Percentiles rank a stretch among this genome's conserved stretches.
Evolutionary conservation across 2,888 invertebrate species (phyloP).

Genomic region (Catonia carolina): DNA sequence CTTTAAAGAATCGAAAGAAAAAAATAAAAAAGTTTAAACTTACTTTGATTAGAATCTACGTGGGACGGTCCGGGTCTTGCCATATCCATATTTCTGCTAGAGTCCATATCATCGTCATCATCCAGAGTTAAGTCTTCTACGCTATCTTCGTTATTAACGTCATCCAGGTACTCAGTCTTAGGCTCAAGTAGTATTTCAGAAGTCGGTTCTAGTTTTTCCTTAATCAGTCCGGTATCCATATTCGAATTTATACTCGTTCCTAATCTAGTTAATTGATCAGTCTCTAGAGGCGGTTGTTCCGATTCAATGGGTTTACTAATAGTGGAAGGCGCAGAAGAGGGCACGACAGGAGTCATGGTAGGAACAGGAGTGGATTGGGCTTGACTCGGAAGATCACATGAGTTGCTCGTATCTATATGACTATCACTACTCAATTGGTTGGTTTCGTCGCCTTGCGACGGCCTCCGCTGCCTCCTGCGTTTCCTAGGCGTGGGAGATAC

Average conservation of each 20-base stretch:
- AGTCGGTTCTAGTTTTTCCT: constrained; percentile 33
- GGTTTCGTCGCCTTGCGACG: constrained; percentile 34
- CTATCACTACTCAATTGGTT: constrained; percentile 29
- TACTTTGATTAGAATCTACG: constrained; percentile 59
- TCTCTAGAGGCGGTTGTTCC: constrained; percentile 22
- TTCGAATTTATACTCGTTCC: constrained; percentile 16
- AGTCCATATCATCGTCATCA: constrained; percentile 58
- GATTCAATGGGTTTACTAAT: constrained; percentile 35
- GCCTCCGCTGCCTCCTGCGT: constrained; percentile 32
- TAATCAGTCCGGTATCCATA: constrained; percentile 27
- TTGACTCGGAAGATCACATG: constrained; percentile 35
- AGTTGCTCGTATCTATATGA: constrained; percentile 34
- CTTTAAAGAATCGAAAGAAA: too few relatives aligned
- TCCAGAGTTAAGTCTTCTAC: constrained; percentile 77
- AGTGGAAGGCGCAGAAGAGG: constrained; percentile 38
- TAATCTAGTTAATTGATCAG: constrained; percentile 24
- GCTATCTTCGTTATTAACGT: constrained; percentile 59
- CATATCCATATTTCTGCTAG: constrained; percentile 41
- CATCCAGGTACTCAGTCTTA: constrained; percentile 67
- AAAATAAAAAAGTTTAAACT: too few relatives aligned
- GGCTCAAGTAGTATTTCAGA: constrained; percentile 51
- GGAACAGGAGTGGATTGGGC: constrained; percentile 31
- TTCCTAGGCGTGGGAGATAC: constrained; percentile 33
- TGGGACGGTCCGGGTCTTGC: constrained; percentile 62
- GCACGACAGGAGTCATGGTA: constrained; percentile 39